Conservation (phyloP, 1,140 invertebrate genomes). For the Drosophila nannoptera region DNA sequence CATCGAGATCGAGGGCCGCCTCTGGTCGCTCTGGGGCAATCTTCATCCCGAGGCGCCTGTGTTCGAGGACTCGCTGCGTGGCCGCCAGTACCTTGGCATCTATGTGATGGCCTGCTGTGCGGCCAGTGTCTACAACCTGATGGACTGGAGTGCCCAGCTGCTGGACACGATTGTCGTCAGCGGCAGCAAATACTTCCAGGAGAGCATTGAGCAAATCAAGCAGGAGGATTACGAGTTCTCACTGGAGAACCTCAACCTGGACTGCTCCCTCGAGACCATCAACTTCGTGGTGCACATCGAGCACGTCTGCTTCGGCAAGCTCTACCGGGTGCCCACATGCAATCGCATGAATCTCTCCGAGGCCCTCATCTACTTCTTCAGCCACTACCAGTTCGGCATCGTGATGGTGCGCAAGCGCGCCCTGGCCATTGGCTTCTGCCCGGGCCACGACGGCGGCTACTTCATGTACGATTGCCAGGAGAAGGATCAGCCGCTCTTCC, state of each 20-base stretch:
- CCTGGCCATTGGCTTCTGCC: slow-evolving; percentile 81
- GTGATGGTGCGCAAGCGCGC: slow-evolving; percentile 80
- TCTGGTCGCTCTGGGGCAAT: slow-evolving; percentile 82
- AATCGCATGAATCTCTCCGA: slow-evolving; percentile 82
- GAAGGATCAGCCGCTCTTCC: slow-evolving; percentile 81
- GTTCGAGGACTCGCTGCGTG: slow-evolving; percentile 79
- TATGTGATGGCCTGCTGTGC: slow-evolving; percentile 81
- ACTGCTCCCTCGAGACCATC: slow-evolving; percentile 80
- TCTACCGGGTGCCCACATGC: slow-evolving; percentile 81
- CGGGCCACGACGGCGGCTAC: slow-evolving; percentile 80
- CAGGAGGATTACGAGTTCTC: slow-evolving; percentile 81
- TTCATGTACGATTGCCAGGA: slow-evolving; percentile 84
- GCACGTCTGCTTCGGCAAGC: slow-evolving; percentile 81
- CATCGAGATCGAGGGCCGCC: slow-evolving; percentile 82
- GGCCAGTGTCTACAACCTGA: slow-evolving; percentile 81
- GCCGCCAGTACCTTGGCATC: slow-evolving; percentile 81
- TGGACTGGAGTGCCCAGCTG: slow-evolving; percentile 82
- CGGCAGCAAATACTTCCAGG: slow-evolving; percentile 81
- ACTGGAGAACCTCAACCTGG: slow-evolving; percentile 80
- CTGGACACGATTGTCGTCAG: slow-evolving; percentile 82
- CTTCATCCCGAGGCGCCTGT: slow-evolving; percentile 80
- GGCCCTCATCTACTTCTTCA: slow-evolving; percentile 82
- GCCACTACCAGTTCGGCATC: slow-evolving; percentile 80
- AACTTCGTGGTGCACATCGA: slow-evolving; percentile 81
- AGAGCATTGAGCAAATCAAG: slow-evolving; percentile 80